Conservation (phyloP, 2,888 invertebrate genomes). For the Watsonalla cultraria region DNA sequence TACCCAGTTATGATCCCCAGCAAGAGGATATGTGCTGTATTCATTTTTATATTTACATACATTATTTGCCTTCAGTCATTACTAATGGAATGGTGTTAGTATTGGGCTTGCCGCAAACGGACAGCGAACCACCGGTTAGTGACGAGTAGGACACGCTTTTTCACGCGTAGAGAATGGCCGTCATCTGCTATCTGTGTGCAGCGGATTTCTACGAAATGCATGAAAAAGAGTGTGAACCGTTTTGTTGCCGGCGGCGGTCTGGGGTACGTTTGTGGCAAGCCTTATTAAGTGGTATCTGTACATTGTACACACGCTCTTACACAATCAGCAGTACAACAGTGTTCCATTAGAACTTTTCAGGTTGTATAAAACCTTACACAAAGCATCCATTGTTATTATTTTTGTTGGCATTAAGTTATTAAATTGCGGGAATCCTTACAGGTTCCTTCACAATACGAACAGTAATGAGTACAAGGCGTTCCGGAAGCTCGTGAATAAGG, state of each 20-base stretch:
- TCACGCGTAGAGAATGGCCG: too few relatives aligned
- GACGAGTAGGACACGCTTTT: too few relatives aligned
- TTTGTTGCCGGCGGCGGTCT: too few relatives aligned
- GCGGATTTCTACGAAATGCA: too few relatives aligned
- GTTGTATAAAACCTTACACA: conserved; percentile 39
- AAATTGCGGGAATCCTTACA: conserved; percentile 41
- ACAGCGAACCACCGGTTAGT: too few relatives aligned
- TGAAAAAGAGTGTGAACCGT: too few relatives aligned
- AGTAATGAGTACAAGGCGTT: conserved; percentile 70
- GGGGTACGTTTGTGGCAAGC: too few relatives aligned
- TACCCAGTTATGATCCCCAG: conserved; percentile 47
- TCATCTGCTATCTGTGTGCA: too few relatives aligned
- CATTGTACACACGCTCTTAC: conserved; percentile 11
- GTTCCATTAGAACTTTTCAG: conserved; percentile 39
- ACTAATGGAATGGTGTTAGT: conserved; percentile 18
- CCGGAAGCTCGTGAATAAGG: conserved; percentile 56
- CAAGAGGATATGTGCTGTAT: conserved; percentile 66
- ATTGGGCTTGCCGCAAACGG: not conserved
- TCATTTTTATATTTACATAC: conserved; percentile 56
- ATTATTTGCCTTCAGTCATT: conserved; percentile 4
- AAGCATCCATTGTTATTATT: conserved; percentile 43
- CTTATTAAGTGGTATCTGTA: not conserved
- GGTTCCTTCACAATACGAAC: conserved; percentile 70
- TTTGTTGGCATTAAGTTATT: conserved; percentile 27
- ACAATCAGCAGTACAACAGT: conserved; percentile 11